Evolutionary conservation across 2,113 vertebrate genomes (phyloP), one percentile per base, ranked within the genome.

Genomic region (Uropsilus gracilis): DNA sequence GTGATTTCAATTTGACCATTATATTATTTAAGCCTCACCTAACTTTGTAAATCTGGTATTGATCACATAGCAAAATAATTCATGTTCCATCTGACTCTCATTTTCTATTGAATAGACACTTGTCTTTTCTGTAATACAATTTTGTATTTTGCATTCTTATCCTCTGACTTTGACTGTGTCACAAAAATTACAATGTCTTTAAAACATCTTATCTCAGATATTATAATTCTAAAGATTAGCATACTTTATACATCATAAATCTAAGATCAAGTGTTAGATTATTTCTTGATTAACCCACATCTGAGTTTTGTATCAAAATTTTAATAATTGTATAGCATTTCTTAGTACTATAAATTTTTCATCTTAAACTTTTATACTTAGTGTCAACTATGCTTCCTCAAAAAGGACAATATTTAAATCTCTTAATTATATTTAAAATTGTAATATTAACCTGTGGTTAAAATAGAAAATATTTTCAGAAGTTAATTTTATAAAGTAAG

Each of bases 241-340:
- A 26, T 37, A 20, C 9, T 59, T 83, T 20, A 68, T 11, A 34
- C 95, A 30, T 44, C 11, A 5, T 22, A 91, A 78, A 3, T 34
- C 8, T 83, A 77, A 82, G 50, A 63, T 64, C 13, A 57, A 10
- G 55, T 57, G 2, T 42, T 44, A 0, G 8, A 75, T 39, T 89
- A 64, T 48, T 86, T 91, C 42, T 61, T 96, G 7, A 53, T 5
- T 46, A 61, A 12, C 6, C 44, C 37, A 28, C 0, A 44, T 48
- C 32, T 73, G 72, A 91, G 17, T 86, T 97, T 96, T 64, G 3
- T 34, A 6, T 94, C 13, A 61, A 73, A 94, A 90, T 46, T 95
- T 75, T 73, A 39, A 34, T 6, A 63, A 2, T 76, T 34, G 64
- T 10, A 72, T 32, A 86, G 32, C 12, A 64, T 50, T 82, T 75